Conservation (phyloP, 2,888 invertebrate species). For the Ochlodes sylvanus region DNA sequence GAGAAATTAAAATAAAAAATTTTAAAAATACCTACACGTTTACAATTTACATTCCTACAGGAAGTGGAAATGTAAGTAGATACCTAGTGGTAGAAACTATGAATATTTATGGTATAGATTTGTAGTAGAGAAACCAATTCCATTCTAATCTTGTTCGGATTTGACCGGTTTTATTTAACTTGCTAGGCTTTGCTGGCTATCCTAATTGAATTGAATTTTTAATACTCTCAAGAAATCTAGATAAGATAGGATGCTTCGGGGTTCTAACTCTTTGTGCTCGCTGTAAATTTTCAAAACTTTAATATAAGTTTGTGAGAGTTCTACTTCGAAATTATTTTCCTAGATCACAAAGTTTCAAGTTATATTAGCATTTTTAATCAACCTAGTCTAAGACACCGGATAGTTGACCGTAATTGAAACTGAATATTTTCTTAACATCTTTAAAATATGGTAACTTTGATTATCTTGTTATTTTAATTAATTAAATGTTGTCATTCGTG, state of each 20-base stretch:
- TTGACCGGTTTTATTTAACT: slow-evolving; percentile 54
- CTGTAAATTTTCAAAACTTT: slow-evolving; percentile 21
- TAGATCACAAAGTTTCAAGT: slow-evolving; percentile 38
- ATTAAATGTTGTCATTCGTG: too few relatives aligned
- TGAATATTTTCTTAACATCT: too few relatives aligned
- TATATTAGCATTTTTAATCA: slow-evolving; percentile 50
- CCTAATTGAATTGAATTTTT: slow-evolving; percentile 30
- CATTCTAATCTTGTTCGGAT: not conserved
- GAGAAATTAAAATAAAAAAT: too few relatives aligned
- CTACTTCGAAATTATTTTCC: slow-evolving; percentile 34
- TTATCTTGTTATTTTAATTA: too few relatives aligned
- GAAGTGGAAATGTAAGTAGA: too few relatives aligned
- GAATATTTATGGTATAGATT: too few relatives aligned
- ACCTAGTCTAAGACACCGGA: slow-evolving; percentile 28
- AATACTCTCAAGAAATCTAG: slow-evolving; percentile 14
- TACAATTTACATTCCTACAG: too few relatives aligned
- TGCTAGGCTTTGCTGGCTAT: not conserved
- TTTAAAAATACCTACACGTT: too few relatives aligned
- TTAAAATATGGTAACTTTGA: too few relatives aligned
- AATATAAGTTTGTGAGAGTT: slow-evolving; percentile 6
- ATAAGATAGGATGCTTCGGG: not conserved
- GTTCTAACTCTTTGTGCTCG: slow-evolving; percentile 8
- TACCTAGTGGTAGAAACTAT: too few relatives aligned
- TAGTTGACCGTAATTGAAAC: too few relatives aligned
- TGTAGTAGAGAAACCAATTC: not conserved